Evolutionary conservation across 1,140 invertebrate species (phyloP).

Genomic region (Drosophila orosa): DNA sequence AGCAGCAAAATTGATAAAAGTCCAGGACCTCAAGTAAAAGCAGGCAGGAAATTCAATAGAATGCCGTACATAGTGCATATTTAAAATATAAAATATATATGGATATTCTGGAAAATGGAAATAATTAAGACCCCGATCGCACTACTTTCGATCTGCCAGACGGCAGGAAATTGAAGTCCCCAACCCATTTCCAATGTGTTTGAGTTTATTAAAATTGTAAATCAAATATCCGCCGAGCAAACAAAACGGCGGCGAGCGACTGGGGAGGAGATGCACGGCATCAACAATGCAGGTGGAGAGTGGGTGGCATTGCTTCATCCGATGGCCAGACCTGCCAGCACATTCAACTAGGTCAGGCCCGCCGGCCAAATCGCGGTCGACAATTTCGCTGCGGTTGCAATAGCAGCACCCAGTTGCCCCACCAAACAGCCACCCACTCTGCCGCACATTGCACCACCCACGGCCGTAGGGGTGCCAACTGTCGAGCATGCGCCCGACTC

Average conservation of each 20-base stretch:
- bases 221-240: conserved; percentile 49
- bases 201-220: conserved; percentile 56
- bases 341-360: conserved; percentile 68
- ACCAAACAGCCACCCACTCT: background rate
- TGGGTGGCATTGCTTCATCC: background rate
- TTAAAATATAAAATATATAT: background rate
- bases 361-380: conserved; percentile 37
- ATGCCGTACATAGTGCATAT: background rate
- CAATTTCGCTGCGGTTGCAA: conserved; percentile 52
- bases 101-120: background rate
- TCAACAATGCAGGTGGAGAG: conserved; percentile 23
- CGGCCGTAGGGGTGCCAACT: conserved; percentile 12
- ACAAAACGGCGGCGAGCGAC: conserved; percentile 16
- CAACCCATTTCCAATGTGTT: conserved; percentile 1
- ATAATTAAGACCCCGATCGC: conserved; percentile 8
- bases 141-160: conserved; percentile 6
- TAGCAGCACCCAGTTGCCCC: background rate
- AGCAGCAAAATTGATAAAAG: conserved; percentile 2
- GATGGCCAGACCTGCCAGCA: conserved; percentile 15
- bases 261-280: conserved; percentile 7
- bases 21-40: conserved; percentile 14
- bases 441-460: background rate
- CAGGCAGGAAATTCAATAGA: background rate
- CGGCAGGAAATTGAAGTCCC: conserved; percentile 39
- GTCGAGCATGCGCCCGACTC: conserved; percentile 62